Conservation (phyloP, 2,113 vertebrate genomes). For the Pholis gunnellus region DNA sequence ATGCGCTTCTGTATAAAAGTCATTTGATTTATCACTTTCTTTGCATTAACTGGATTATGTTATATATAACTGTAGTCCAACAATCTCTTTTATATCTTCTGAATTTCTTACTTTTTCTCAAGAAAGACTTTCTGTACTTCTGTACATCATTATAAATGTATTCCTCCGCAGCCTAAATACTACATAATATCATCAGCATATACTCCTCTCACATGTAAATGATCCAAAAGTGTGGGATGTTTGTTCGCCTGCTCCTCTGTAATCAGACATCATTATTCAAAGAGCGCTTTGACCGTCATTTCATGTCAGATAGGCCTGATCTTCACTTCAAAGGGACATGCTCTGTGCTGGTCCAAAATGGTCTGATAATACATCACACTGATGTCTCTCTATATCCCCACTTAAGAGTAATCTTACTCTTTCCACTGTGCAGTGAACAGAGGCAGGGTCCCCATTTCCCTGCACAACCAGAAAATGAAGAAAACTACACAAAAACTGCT, state of each 20-base stretch:
- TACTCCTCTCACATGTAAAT: constrained; percentile 56
- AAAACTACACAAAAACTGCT: constrained; percentile 16
- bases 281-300: constrained; percentile 44
- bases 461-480: constrained; percentile 10
- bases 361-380: constrained; percentile 54
- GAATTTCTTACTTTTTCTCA: background rate
- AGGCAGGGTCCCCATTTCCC: constrained; percentile 5
- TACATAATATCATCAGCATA: constrained; percentile 20
- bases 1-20: background rate
- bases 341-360: constrained; percentile 40
- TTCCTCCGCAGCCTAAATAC: constrained; percentile 3
- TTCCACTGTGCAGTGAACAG: constrained; percentile 12
- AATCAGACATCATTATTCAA: constrained; percentile 69
- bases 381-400: constrained; percentile 37
- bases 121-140: constrained; percentile 10
- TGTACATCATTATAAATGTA: background rate
- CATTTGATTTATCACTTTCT: background rate
- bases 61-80: background rate
- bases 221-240: constrained; percentile 49
- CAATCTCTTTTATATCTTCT: background rate
- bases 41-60: background rate
- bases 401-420: constrained; percentile 43
- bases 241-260: constrained; percentile 47
- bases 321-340: constrained; percentile 59
- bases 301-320: constrained; percentile 65